phyloP scores from a whole-genome alignment of 1,140 invertebrate genomes.

The Steinernema khuongi region DNA sequence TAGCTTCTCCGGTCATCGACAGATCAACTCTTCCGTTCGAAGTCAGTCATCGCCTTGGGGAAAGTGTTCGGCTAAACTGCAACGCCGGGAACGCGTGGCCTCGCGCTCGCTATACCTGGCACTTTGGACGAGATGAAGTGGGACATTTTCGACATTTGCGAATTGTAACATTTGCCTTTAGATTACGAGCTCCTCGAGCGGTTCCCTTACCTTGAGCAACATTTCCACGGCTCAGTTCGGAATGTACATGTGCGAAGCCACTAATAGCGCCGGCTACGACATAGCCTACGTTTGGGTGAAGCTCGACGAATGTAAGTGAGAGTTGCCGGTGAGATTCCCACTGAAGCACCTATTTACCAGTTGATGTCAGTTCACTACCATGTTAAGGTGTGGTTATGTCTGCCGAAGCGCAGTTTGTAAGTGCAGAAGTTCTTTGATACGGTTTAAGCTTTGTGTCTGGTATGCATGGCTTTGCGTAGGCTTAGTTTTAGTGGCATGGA shows the following conservation, averaged over 20 bases:
- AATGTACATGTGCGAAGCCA: constrained; percentile 88
- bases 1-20: background rate
- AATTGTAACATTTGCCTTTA: background rate
- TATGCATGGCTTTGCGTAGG: no score
- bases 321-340: background rate
- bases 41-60: background rate
- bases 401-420: background rate
- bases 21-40: background rate
- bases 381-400: background rate
- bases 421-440: background rate
- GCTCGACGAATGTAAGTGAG: constrained; percentile 71
- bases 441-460: background rate
- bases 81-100: background rate
- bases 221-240: constrained; percentile 61
- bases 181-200: constrained; percentile 59
- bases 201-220: constrained; percentile 43
- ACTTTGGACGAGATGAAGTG: background rate
- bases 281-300: constrained; percentile 83
- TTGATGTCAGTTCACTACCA: background rate
- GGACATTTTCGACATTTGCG: background rate
- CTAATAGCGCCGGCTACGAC: constrained; percentile 79
- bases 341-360: background rate
- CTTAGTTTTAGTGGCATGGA: background rate
- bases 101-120: background rate
- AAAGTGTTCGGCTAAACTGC: background rate